Evolutionary conservation across 2,797 vertebrate genomes (phyloP), one percentile per base, ranked within the genome.

Genomic region (Trachops cirrhosus): DNA sequence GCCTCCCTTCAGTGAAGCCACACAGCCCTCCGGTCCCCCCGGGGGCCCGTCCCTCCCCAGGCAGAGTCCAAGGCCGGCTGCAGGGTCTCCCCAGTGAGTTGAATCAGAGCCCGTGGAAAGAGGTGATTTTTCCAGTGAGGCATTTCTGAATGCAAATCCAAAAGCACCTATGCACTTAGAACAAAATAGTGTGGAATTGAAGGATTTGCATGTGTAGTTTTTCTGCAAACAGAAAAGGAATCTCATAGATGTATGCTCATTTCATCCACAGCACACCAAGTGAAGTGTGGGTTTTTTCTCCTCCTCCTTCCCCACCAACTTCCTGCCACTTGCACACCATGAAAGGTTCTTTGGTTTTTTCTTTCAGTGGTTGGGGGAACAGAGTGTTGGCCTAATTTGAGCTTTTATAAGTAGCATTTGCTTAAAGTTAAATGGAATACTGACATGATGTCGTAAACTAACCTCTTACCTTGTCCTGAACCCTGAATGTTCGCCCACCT

Each of bases 361-460:
- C n/a, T 75, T n/a, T 21, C 29, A 24, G 6, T n/a, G 52, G 50
- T 8, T 3, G 15, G 15, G 32, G 12, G 32, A 32, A 4, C 67
- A 91, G 67, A 68, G 3, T 94, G 59, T 96, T 88, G 88, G 37
- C 97, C 97, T 97, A 70, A 44, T 97, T 94, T 97, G 68, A 91
- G 37, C 98, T 93, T 94, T 93, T 96, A 96, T 68, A 85, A 97
- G 97, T 71, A 97, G 93, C 90, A 92, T 93, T 98, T 98, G 78
- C 96, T 97, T 96, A 88, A 96, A 96, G 89, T 97, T 93, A 97
- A 95, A 97, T 93, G 93, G 96, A 98, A 89, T 95, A 97, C 96
- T 98, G 97, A 98, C 97, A 96, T 96, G 95, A 57, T 64, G 52
- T 39, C 82, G 26, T 82, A 84, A 37, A 68, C 71, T 77, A 87